Conservation (phyloP, 2,888 invertebrate species). For the Sympetrum striolatum region DNA sequence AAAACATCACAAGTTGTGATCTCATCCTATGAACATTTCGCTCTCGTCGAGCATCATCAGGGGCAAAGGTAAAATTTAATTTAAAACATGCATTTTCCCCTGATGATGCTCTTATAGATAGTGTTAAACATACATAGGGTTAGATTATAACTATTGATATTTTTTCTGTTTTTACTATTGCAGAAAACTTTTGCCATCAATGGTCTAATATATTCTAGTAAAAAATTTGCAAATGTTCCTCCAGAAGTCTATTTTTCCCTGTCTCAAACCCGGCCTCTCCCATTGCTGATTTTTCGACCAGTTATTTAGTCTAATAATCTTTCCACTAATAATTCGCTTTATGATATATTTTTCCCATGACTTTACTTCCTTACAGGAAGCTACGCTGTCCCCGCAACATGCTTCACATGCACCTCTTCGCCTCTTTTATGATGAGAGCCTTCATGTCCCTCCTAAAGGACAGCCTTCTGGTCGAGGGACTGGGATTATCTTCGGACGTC, state of each 20-base stretch:
- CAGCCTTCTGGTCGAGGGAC: conserved; percentile 64
- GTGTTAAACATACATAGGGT: no score
- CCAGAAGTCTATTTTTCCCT: background rate
- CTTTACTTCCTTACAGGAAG: conserved; percentile 61
- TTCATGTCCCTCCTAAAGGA: conserved; percentile 68
- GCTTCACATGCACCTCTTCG: conserved; percentile 73
- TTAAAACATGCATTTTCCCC: no score
- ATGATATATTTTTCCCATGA: background rate
- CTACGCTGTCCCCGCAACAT: conserved; percentile 71
- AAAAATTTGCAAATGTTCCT: background rate
- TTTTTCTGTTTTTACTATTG: no score
- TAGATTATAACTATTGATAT: no score
- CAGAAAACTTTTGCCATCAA: background rate
- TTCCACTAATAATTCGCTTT: background rate
- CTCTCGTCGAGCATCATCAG: no score
- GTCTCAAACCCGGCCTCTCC: background rate
- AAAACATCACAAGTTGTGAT: no score
- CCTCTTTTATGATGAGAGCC: conserved; percentile 71
- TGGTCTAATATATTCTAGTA: background rate
- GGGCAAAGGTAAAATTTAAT: no score
- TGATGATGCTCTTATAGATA: no score
- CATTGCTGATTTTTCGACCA: background rate
- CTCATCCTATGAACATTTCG: no score
- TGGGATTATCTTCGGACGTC: conserved; percentile 62
- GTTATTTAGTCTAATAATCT: no score